Conservation (phyloP, 37 sponge, comb jelly and placozoan genomes). For the Cliona cf. orientalis region DNA sequence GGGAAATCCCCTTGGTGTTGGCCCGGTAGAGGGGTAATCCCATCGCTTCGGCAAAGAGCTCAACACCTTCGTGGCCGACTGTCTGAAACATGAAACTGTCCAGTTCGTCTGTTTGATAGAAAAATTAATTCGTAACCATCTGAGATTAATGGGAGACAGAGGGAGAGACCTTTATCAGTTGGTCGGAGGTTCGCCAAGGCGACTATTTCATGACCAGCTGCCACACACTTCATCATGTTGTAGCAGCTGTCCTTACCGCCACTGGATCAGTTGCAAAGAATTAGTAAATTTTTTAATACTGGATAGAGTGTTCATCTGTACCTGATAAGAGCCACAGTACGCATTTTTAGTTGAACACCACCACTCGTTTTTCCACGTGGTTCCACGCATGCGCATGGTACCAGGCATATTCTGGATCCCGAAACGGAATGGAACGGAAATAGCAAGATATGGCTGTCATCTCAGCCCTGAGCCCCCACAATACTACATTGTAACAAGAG, state of each 20-base stretch:
- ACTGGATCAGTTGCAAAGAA: slow-evolving; percentile 60
- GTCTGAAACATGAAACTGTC: slow-evolving; percentile 99
- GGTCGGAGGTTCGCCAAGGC: slow-evolving; percentile 95
- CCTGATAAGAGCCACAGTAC: neutral
- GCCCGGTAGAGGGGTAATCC: slow-evolving; percentile 80
- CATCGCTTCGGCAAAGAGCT: slow-evolving; percentile 79
- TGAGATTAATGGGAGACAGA: neutral
- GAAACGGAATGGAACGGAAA: too few relatives aligned
- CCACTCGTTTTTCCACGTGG: neutral
- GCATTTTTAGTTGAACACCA: neutral
- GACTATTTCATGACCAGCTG: slow-evolving; percentile 85
- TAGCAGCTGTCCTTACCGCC: slow-evolving; percentile 99
- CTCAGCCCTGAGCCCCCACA: too few relatives aligned
- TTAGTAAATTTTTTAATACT: neutral
- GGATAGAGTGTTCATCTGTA: neutral
- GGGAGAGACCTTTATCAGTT: slow-evolving; percentile 19
- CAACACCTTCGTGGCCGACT: slow-evolving; percentile 91
- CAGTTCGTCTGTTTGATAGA: slow-evolving; percentile 69
- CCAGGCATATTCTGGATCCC: too few relatives aligned
- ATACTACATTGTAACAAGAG: too few relatives aligned
- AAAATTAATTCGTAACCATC: neutral
- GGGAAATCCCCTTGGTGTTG: slow-evolving; percentile 64
- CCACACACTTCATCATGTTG: slow-evolving; percentile 93
- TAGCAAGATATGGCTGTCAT: too few relatives aligned
- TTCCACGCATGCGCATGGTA: slow-evolving; percentile 3